Percentiles rank a stretch among this genome's conserved stretches.
phyloP scores from a whole-genome alignment of 2,888 invertebrate species.

The Eledone cirrhosa region DNA sequence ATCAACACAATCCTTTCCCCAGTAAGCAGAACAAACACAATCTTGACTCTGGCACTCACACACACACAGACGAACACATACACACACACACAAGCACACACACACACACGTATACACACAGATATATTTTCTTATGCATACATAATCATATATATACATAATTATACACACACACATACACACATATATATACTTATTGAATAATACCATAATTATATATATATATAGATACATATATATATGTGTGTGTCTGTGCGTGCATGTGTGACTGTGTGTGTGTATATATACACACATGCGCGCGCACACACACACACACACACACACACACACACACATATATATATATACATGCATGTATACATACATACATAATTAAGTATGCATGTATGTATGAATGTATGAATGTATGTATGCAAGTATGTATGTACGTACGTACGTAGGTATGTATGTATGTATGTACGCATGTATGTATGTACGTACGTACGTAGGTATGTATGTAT shows the following conservation, averaged over 20 bases:
- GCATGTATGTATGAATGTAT: background rate
- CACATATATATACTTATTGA: background rate
- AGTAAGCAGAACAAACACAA: no score
- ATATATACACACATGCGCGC: background rate
- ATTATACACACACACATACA: slow-evolving; percentile 4
- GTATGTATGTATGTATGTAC: background rate
- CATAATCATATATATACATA: no score
- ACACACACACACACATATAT: background rate
- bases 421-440: background rate
- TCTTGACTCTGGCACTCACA: no score
- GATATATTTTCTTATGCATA: no score
- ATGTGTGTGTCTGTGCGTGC: background rate
- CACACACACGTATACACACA: no score
- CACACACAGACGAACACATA: background rate
- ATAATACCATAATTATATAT: background rate
- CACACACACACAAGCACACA: no score
- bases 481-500: background rate
- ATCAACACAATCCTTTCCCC: no score
- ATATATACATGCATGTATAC: background rate
- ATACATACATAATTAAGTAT: background rate
- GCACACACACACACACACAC: background rate
- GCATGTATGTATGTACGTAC: background rate
- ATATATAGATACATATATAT: background rate
- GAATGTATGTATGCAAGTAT: background rate
- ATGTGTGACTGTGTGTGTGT: background rate